Conservation (phyloP, 2,888 invertebrate genomes). For the Aproaerema taeniolella region DNA sequence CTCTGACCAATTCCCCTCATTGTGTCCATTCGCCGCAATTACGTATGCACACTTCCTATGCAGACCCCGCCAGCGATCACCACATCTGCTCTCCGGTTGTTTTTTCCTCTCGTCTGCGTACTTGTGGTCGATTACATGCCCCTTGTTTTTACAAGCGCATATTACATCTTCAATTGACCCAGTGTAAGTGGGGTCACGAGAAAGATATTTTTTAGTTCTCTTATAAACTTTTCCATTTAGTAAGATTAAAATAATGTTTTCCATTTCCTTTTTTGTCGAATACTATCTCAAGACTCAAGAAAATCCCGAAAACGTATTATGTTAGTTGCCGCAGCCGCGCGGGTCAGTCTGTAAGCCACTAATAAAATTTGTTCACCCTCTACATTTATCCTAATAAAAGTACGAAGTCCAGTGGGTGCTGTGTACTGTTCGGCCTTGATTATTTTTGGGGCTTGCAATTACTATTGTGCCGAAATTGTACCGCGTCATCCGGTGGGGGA, state of each 20-base stretch:
- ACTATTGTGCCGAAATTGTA: slow-evolving; percentile 27
- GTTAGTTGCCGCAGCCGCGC: too few relatives aligned
- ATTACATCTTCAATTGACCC: too few relatives aligned
- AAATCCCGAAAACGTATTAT: too few relatives aligned
- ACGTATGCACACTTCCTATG: slow-evolving; percentile 70
- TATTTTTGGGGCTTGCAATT: slow-evolving; percentile 37
- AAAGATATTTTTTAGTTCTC: too few relatives aligned
- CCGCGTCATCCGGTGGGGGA: slow-evolving; percentile 3
- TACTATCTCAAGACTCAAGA: too few relatives aligned
- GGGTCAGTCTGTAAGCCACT: slow-evolving; percentile 26
- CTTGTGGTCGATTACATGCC: slow-evolving; percentile 35
- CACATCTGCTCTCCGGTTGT: slow-evolving; percentile 51
- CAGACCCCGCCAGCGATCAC: slow-evolving; percentile 40
- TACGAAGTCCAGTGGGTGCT: slow-evolving; percentile 32
- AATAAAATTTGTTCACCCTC: slow-evolving; percentile 46
- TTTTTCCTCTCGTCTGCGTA: slow-evolving; percentile 29
- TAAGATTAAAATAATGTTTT: too few relatives aligned
- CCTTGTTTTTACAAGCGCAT: slow-evolving; percentile 20
- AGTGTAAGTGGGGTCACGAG: too few relatives aligned
- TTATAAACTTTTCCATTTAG: too few relatives aligned
- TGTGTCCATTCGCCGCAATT: slow-evolving; percentile 71
- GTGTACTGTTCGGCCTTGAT: slow-evolving; percentile 39
- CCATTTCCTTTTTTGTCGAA: too few relatives aligned
- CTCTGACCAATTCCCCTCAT: slow-evolving; percentile 73
- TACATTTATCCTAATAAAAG: slow-evolving; percentile 47